Percentiles rank a stretch among this genome's conserved stretches.
Evolutionary conservation across 2,888 invertebrate genomes (phyloP).

Genomic region (Drosophila neoperkinsi): DNA sequence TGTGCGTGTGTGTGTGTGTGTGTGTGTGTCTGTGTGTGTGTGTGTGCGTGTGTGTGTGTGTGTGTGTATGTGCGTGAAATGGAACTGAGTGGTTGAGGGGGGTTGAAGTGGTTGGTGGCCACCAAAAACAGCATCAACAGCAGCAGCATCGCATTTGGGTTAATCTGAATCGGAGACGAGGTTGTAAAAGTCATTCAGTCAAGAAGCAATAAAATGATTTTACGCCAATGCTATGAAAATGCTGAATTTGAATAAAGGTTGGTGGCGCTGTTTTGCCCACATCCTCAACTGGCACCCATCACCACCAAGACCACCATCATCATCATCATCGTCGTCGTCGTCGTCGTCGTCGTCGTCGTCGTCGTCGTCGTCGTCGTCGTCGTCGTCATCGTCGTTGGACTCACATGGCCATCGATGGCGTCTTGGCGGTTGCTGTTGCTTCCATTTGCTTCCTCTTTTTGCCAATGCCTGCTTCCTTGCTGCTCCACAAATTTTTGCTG

Average conservation of each 20-base stretch:
- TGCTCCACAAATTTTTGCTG: constrained; percentile 62
- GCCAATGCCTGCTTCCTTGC: constrained; percentile 10
- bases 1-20: constrained; percentile 7
- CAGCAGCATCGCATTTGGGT: constrained; percentile 65
- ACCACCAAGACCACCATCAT: constrained; percentile 28
- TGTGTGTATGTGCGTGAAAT: constrained; percentile 3
- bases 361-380: neutral
- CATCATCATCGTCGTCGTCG: constrained; percentile 11
- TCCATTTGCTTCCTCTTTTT: constrained; percentile 13
- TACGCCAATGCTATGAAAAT: constrained; percentile 79
- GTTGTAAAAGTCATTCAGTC: constrained; percentile 78
- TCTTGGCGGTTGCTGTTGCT: constrained; percentile 54
- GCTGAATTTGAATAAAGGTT: constrained; percentile 80
- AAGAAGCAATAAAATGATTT: constrained; percentile 80
- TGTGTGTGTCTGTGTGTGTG: constrained; percentile 5
- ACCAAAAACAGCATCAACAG: constrained; percentile 43
- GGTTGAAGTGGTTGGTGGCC: constrained; percentile 10
- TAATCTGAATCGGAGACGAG: constrained; percentile 72
- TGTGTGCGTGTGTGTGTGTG: constrained; percentile 8
- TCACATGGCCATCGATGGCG: constrained; percentile 61
- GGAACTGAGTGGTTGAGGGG: constrained; percentile 6
- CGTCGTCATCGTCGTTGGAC: constrained; percentile 6
- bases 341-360: neutral
- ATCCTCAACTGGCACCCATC: constrained; percentile 30
- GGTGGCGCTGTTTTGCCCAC: constrained; percentile 53